Conservation (phyloP, 2,888 invertebrate species). For the Deilephila porcellus region DNA sequence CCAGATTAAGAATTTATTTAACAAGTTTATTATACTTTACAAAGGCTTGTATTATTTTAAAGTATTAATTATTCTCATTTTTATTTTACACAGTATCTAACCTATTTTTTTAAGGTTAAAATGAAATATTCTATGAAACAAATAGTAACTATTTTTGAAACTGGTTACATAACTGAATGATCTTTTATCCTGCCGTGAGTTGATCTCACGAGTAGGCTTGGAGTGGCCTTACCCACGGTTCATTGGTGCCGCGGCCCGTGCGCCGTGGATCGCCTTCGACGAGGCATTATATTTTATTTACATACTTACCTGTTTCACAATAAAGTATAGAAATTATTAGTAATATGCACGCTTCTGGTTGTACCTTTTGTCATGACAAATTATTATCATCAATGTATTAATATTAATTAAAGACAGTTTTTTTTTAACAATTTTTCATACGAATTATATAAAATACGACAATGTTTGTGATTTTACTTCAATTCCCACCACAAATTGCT, state of each 20-base stretch:
- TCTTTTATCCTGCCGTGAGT: not conserved
- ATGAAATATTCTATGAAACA: constrained; percentile 33
- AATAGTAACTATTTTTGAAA: not conserved
- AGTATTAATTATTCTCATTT: constrained; percentile 73
- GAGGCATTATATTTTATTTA: constrained; percentile 18
- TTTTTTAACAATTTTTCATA: constrained; percentile 77
- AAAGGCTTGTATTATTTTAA: constrained; percentile 77
- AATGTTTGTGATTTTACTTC: constrained; percentile 35
- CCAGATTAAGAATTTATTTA: constrained; percentile 76
- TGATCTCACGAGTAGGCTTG: not conserved
- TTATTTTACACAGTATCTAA: constrained; percentile 51
- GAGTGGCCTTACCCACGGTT: constrained; percentile 5
- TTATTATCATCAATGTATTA: constrained; percentile 66
- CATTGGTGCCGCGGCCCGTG: not conserved
- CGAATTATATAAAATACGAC: constrained; percentile 79
- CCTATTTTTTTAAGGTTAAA: constrained; percentile 34
- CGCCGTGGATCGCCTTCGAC: not conserved
- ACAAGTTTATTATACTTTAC: constrained; percentile 62
- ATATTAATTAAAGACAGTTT: constrained; percentile 78
- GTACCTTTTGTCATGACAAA: constrained; percentile 66
- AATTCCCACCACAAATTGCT: not conserved
- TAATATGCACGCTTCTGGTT: constrained; percentile 56
- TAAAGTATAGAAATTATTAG: constrained; percentile 33
- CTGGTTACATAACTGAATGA: not conserved
- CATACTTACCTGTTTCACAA: not conserved